A percentile compares a stretch with the other conserved stretches of the same genome.
Evolutionary conservation across 2,113 vertebrate genomes (phyloP).

Genomic region (Coreoperca whiteheadi): DNA sequence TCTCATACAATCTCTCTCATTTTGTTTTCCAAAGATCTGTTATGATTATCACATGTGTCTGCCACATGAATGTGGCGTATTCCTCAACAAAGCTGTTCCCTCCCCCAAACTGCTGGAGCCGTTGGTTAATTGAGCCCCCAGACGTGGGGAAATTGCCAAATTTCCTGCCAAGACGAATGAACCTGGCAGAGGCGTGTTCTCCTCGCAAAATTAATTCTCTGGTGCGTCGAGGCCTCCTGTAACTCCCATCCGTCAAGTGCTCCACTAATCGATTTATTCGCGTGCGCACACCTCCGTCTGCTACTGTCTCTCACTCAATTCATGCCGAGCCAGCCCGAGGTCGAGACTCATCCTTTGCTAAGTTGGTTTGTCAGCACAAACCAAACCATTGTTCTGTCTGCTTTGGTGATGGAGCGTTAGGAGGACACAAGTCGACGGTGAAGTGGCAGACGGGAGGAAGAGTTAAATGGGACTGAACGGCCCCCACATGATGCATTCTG

Average conservation of each 20-base stretch:
- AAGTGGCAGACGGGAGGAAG: conserved; percentile 44
- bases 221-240: conserved; percentile 74
- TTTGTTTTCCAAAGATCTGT: conserved; percentile 49
- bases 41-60: conserved; percentile 64
- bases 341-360: conserved; percentile 42
- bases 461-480: conserved; percentile 43
- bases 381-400: conserved; percentile 33
- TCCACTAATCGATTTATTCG: conserved; percentile 82
- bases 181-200: conserved; percentile 67
- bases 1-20: conserved; percentile 9
- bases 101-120: conserved; percentile 59
- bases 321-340: conserved; percentile 44
- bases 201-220: conserved; percentile 81
- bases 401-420: conserved; percentile 11
- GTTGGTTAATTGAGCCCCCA: conserved; percentile 77
- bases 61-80: conserved; percentile 49
- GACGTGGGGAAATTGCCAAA: conserved; percentile 76
- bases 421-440: conserved; percentile 22
- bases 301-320: conserved; percentile 55
- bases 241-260: conserved; percentile 80
- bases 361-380: conserved; percentile 57
- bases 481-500: conserved; percentile 64
- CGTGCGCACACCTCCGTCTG: conserved; percentile 66
- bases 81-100: conserved; percentile 63
- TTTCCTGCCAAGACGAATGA: conserved; percentile 77